These are phyloP conservation scores for Samia ricini DNA, from an alignment of 1,140 invertebrate species.

Conservation along the genomic window DNA sequence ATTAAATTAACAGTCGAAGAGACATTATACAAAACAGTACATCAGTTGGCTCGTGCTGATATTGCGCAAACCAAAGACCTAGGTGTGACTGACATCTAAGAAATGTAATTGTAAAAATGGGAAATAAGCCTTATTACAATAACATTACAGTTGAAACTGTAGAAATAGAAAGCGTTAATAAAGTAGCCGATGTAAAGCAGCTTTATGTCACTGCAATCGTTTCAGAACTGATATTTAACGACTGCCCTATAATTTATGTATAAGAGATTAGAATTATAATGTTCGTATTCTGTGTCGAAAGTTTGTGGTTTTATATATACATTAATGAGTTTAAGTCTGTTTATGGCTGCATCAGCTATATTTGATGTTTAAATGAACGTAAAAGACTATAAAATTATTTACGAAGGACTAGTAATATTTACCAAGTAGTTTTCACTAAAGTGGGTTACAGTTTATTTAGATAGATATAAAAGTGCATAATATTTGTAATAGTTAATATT, in stretches of 20 bases:
- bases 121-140: slow-evolving; percentile 29
- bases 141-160: slow-evolving; percentile 23
- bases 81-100: slow-evolving; percentile 23
- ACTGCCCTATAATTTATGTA: slow-evolving; percentile 58
- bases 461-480: neutral
- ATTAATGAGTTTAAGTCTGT: slow-evolving; percentile 26
- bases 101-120: slow-evolving; percentile 11
- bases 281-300: slow-evolving; percentile 46
- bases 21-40: slow-evolving; percentile 38
- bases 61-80: slow-evolving; percentile 43
- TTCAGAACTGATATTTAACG: slow-evolving; percentile 63
- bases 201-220: slow-evolving; percentile 56
- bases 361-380: neutral
- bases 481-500: neutral
- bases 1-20: slow-evolving; percentile 30
- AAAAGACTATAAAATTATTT: neutral
- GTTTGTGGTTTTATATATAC: slow-evolving; percentile 37
- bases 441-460: neutral
- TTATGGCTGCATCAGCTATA: slow-evolving; percentile 11
- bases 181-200: slow-evolving; percentile 36
- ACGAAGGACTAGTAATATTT: neutral
- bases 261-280: slow-evolving; percentile 62
- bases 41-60: slow-evolving; percentile 41
- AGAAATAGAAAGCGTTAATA: slow-evolving; percentile 21
- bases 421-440: neutral